A percentile compares a stretch with the other conserved stretches of the same genome.
Evolutionary conservation across 2,113 vertebrate species (phyloP).

Genomic region (Crotalus horridus): DNA sequence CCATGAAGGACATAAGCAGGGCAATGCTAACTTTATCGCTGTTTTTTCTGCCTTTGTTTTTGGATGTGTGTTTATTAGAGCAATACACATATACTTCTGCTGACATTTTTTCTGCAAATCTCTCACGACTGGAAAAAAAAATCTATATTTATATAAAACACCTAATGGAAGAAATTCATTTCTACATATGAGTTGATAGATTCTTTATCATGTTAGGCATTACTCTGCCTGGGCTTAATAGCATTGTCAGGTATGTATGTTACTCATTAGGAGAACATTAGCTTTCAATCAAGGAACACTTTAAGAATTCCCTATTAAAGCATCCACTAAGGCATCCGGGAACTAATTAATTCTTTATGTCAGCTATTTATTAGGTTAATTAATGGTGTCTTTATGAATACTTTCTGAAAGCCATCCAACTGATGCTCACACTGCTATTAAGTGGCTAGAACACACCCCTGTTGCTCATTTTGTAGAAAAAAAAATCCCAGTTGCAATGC

Average conservation of each 20-base stretch:
- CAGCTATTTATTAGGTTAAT: conserved; percentile 42
- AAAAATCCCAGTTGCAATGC: neutral
- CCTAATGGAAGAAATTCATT: conserved; percentile 12
- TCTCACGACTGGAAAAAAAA: neutral
- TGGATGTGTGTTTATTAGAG: neutral
- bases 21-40: neutral
- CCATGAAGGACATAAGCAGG: neutral
- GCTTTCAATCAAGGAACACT: conserved; percentile 33
- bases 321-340: conserved; percentile 5
- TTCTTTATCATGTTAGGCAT: conserved; percentile 10
- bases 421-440: neutral
- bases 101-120: neutral
- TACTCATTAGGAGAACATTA: conserved; percentile 26
- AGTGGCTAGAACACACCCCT: neutral
- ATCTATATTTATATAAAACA: neutral
- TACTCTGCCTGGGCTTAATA: conserved; percentile 18
- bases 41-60: neutral
- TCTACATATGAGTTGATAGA: neutral
- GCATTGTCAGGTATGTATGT: conserved; percentile 28
- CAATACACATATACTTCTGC: neutral
- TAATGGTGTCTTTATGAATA: conserved; percentile 20
- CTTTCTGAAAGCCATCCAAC: conserved; percentile 11
- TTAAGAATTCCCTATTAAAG: conserved; percentile 45
- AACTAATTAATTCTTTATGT: conserved; percentile 35
- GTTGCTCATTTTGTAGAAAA: neutral